Conservation (phyloP, 2,797 vertebrate genomes). For the Diplodus puntazzo region DNA sequence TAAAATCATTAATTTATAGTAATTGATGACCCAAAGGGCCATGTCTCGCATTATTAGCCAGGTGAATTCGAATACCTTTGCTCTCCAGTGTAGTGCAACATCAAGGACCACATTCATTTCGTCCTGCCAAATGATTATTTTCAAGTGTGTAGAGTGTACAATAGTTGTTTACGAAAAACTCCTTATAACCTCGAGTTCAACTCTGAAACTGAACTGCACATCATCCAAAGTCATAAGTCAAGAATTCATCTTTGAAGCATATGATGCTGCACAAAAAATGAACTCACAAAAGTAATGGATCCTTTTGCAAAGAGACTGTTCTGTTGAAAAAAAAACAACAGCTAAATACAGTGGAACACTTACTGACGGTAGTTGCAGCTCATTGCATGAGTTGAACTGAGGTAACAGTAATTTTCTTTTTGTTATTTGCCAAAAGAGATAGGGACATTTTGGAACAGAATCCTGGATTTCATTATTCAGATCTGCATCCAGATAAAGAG, state of each 20-base stretch:
- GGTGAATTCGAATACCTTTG: constrained; percentile 67
- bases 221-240: constrained; percentile 2
- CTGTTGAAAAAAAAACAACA: neutral
- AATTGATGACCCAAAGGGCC: constrained; percentile 71
- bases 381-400: constrained; percentile 8
- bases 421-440: constrained; percentile 16
- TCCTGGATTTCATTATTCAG: constrained; percentile 22
- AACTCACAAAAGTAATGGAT: neutral
- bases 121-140: constrained; percentile 24
- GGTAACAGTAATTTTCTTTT: neutral
- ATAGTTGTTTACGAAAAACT: neutral
- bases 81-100: constrained; percentile 11
- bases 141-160: neutral
- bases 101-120: constrained; percentile 39
- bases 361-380: constrained; percentile 3
- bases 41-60: constrained; percentile 52
- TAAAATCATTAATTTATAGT: constrained; percentile 71
- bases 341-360: neutral
- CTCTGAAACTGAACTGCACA: constrained; percentile 6
- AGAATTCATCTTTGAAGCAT: neutral
- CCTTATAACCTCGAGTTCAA: constrained; percentile 1
- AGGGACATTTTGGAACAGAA: constrained; percentile 22
- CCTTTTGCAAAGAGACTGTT: constrained; percentile 3
- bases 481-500: constrained; percentile 24
- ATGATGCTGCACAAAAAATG: neutral